These are phyloP conservation scores for Caradrina clavipalpis DNA, from an alignment of 2,888 invertebrate genomes.

Conservation along the genomic window DNA sequence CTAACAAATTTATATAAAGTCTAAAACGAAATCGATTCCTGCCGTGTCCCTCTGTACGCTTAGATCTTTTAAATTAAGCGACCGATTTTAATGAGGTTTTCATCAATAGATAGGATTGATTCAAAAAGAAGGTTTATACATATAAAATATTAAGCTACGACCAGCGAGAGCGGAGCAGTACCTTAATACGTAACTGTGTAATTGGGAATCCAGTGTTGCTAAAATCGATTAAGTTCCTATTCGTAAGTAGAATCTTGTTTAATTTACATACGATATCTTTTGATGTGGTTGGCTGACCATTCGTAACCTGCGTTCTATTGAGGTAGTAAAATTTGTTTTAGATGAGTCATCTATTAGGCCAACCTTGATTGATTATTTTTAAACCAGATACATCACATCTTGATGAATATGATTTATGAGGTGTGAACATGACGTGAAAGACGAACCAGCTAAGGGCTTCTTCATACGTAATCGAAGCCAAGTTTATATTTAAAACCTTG, in stretches of 20 bases:
- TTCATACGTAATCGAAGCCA: not conserved
- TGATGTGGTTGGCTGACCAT: not conserved
- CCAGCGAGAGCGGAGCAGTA: no score
- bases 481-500: conserved; percentile 22
- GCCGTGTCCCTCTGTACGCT: no score
- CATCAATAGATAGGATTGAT: no score
- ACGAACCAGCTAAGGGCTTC: conserved; percentile 15
- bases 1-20: no score
- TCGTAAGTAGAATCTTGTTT: no score
- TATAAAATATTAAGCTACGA: no score
- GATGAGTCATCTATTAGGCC: not conserved
- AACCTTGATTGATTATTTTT: conserved; percentile 31
- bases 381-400: not conserved
- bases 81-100: no score
- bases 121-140: no score
- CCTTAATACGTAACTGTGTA: no score
- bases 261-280: not conserved
- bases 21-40: no score
- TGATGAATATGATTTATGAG: not conserved
- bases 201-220: not conserved
- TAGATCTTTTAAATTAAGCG: no score
- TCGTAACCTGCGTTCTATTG: not conserved
- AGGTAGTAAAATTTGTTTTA: conserved; percentile 14
- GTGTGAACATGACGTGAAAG: conserved; percentile 23
- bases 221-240: no score